Base-by-base conservation (phyloP, 2,797 vertebrate species). In the Graptemys geographica region DNA sequence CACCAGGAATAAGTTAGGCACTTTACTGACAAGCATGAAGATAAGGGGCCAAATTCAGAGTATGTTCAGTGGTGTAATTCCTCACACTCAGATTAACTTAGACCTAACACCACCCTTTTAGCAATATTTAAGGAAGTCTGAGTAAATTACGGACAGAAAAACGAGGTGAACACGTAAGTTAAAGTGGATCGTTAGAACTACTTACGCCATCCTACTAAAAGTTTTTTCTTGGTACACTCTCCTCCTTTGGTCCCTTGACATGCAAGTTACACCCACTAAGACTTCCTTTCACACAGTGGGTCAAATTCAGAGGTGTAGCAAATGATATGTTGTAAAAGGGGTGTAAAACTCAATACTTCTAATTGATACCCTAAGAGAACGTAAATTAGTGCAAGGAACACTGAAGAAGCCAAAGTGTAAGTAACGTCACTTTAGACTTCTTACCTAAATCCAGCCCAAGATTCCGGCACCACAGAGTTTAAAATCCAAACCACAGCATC, bases 311-410 rank as follows among this genome's bases (percentile, higher is more conserved):
- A 96, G 74, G 89, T 79, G 79, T 65, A 21, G 25, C 21, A 69
- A 89, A 79, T 47, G 37, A n/a, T 87, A 59, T 92, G 92, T 53
- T 89, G 92, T 86, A 88, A 87, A 96, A 59, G 88, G 84, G 91
- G 87, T 91, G 93, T 55, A 96, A 94, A 97, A 92, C 90, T 90
- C 91, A 97, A 95, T 88, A 97, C 88, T 23, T n/a, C 69, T 87
- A 89, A 96, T 86, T 74, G 86, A 91, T 53, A 96, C 90, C 83
- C 87, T 91, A 88, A 88, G 96, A 84, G 92, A 96, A 92, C 90
- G 83, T 89, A 96, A 96, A 97, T 95, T 88, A 96, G 91, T 95
- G 96, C 55, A 94, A 96, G 96, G 95, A 47, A 76, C 13, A 76
- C 6, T 28, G 41, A 76, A 28, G 74, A 44, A 25, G 65, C 5